These are phyloP conservation scores for Drosophila ananassae DNA, from an alignment of 1,140 invertebrate species.

Conservation along the genomic window DNA sequence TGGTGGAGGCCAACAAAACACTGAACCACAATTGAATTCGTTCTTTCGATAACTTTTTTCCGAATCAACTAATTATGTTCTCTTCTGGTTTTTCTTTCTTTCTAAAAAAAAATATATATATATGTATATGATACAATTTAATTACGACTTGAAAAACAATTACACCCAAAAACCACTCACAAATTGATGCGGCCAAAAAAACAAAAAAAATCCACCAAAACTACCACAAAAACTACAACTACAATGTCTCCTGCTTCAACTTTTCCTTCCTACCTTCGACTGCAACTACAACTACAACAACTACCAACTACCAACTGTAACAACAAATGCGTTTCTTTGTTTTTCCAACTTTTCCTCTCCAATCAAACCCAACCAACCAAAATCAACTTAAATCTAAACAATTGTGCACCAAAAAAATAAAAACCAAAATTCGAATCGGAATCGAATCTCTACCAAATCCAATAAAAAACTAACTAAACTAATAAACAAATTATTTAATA, in stretches of 20 bases:
- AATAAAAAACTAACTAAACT: slow-evolving; percentile 23
- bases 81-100: slow-evolving; percentile 81
- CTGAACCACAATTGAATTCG: slow-evolving; percentile 68
- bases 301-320: slow-evolving; percentile 48
- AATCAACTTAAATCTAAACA: slow-evolving; percentile 26
- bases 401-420: slow-evolving; percentile 49
- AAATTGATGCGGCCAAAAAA: slow-evolving; percentile 47
- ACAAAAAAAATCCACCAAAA: slow-evolving; percentile 31
- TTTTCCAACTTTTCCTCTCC: slow-evolving; percentile 54
- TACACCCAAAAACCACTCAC: slow-evolving; percentile 56
- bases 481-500: slow-evolving; percentile 26
- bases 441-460: slow-evolving; percentile 23
- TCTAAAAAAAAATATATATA: slow-evolving; percentile 52
- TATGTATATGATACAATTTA: slow-evolving; percentile 12
- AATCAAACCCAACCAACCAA: slow-evolving; percentile 24
- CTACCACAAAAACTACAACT: slow-evolving; percentile 39
- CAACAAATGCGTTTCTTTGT: slow-evolving; percentile 63
- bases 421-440: slow-evolving; percentile 35
- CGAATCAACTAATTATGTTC: slow-evolving; percentile 75
- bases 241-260: slow-evolving; percentile 65
- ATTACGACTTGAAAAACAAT: slow-evolving; percentile 39
- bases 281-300: slow-evolving; percentile 30
- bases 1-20: slow-evolving; percentile 17
- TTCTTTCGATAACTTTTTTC: slow-evolving; percentile 68
- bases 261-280: slow-evolving; percentile 51